phyloP scores from a whole-genome alignment of 2,113 vertebrate species.

The Dipodomys merriami region DNA sequence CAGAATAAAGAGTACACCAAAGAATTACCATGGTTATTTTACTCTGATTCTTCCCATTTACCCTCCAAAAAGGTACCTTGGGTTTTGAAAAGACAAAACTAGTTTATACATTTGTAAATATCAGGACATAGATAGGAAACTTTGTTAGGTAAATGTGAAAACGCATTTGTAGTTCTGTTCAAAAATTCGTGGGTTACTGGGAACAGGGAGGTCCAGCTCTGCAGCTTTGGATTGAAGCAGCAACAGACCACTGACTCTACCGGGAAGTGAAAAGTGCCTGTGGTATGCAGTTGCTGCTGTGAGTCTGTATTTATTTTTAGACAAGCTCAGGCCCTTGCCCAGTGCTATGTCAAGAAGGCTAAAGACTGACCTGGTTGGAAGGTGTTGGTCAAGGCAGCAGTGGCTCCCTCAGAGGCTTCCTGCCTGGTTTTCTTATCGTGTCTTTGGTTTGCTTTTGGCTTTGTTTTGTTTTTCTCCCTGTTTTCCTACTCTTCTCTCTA shows the following conservation, averaged over 20 bases:
- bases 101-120: not conserved
- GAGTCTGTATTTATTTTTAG: not conserved
- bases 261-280: not conserved
- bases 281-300: not conserved
- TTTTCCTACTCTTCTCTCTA: not conserved
- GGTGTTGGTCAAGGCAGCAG: not conserved
- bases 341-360: constrained; percentile 13
- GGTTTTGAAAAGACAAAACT: not conserved
- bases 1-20: not conserved
- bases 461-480: not conserved
- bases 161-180: constrained; percentile 29
- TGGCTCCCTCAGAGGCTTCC: not conserved
- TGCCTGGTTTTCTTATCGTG: not conserved
- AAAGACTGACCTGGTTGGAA: constrained; percentile 16
- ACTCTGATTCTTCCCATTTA: not conserved
- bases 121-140: constrained; percentile 7
- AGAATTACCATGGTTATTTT: not conserved
- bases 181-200: constrained; percentile 44
- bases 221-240: constrained; percentile 49
- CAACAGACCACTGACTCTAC: constrained; percentile 52
- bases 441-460: not conserved
- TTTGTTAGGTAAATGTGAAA: not conserved
- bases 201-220: constrained; percentile 16
- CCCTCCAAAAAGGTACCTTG: not conserved
- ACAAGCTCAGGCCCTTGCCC: constrained; percentile 49